phyloP scores from a whole-genome alignment of 2,113 vertebrate genomes.

The Dunckerocampus dactyliophorus region DNA sequence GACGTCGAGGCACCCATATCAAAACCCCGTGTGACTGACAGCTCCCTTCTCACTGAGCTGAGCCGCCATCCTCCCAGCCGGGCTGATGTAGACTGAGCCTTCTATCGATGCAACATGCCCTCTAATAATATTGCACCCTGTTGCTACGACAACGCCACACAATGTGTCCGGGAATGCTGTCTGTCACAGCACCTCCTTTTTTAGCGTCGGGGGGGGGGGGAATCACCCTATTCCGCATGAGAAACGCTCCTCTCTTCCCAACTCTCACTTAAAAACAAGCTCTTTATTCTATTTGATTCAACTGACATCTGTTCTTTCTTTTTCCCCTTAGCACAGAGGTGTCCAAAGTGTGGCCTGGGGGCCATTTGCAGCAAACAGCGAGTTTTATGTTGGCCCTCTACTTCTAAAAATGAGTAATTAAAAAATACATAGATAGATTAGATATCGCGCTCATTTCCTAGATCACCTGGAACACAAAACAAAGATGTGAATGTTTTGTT shows the following conservation, averaged over 20 bases:
- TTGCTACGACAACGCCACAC: conserved; percentile 61
- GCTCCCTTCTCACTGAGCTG: conserved; percentile 33
- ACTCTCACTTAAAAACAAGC: not conserved
- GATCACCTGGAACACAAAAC: no score
- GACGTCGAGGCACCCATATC: conserved; percentile 32
- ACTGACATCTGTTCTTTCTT: not conserved
- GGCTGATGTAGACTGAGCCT: conserved; percentile 43
- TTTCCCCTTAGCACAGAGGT: not conserved
- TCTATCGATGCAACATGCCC: conserved; percentile 52
- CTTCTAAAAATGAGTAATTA: no score
- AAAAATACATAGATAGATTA: no score
- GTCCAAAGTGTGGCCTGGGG: no score
- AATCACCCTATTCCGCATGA: conserved; percentile 29
- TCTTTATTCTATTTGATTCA: not conserved
- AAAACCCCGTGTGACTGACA: conserved; percentile 20
- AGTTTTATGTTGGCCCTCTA: no score
- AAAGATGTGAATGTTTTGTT: no score
- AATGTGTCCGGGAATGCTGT: conserved; percentile 64
- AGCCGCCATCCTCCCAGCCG: conserved; percentile 43
- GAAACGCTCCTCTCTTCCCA: conserved; percentile 13
- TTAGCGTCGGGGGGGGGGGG: conserved; percentile 38
- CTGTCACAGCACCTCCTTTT: conserved; percentile 35
- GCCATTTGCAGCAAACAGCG: no score
- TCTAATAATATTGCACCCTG: conserved; percentile 53
- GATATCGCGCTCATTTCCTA: no score